These are phyloP conservation scores for Cosmia trapezina DNA, from an alignment of 2,888 invertebrate species.

Conservation along the genomic window DNA sequence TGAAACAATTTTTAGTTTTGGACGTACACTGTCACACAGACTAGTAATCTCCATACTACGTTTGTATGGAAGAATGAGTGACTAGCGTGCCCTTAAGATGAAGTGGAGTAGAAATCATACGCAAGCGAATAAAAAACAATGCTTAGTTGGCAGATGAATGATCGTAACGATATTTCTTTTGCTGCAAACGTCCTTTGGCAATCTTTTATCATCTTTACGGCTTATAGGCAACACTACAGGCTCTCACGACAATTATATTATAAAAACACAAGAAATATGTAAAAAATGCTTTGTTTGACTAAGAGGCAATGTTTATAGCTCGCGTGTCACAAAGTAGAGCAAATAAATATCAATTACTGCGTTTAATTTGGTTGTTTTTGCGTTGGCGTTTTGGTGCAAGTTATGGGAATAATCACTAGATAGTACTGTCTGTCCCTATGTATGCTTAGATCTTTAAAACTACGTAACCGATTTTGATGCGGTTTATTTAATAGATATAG, in stretches of 20 bases:
- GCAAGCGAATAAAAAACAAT: too few relatives aligned
- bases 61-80: too few relatives aligned
- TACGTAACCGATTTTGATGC: too few relatives aligned
- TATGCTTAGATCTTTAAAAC: too few relatives aligned
- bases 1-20: too few relatives aligned
- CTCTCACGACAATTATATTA: conserved; percentile 23
- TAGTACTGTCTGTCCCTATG: too few relatives aligned
- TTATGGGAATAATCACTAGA: conserved; percentile 24
- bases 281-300: conserved; percentile 66
- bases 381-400: conserved; percentile 58
- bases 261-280: conserved; percentile 45
- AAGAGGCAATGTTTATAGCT: conserved; percentile 66
- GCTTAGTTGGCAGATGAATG: neutral
- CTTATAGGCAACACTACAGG: neutral
- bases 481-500: too few relatives aligned
- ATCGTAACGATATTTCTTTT: neutral
- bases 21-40: too few relatives aligned
- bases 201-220: neutral
- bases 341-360: conserved; percentile 80
- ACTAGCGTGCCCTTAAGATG: neutral
- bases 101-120: neutral
- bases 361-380: conserved; percentile 71
- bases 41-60: too few relatives aligned
- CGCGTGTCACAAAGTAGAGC: conserved; percentile 66
- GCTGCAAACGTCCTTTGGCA: neutral